Conservation (phyloP, 2,888 invertebrate genomes). For the Portevinia maculata region DNA sequence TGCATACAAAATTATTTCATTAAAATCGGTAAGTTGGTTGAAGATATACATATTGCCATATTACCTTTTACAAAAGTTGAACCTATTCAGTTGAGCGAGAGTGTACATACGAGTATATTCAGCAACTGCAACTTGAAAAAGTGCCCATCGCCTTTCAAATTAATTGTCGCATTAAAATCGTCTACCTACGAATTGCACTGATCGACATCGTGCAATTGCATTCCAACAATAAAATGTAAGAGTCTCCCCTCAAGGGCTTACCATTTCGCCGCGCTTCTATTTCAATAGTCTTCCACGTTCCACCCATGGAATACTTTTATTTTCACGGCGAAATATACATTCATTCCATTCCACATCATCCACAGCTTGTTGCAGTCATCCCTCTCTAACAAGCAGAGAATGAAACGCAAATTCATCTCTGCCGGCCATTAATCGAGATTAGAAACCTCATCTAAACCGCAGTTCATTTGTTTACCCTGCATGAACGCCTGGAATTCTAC, state of each 20-base stretch:
- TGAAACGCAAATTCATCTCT: constrained; percentile 47
- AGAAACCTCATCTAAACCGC: constrained; percentile 49
- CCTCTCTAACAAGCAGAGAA: neutral
- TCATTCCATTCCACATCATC: constrained; percentile 3
- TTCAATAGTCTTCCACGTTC: neutral
- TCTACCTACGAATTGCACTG: no score
- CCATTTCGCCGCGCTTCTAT: constrained; percentile 40
- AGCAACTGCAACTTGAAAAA: no score
- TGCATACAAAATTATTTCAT: no score
- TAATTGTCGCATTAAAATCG: no score
- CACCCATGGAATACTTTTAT: neutral
- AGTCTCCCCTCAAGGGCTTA: constrained; percentile 28
- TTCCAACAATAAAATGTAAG: neutral
- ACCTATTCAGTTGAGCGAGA: no score
- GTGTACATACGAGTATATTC: no score
- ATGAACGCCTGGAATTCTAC: constrained; percentile 20
- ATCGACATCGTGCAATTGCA: neutral
- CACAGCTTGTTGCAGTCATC: constrained; percentile 5
- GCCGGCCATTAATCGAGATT: constrained; percentile 67
- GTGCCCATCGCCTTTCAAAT: no score
- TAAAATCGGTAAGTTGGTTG: no score
- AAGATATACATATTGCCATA: no score
- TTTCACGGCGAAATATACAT: constrained; percentile 35
- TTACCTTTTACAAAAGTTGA: no score
- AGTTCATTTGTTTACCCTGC: constrained; percentile 68